Evolutionary conservation across 64 coral and sea anemone species (phyloP).

Genomic region (Montipora sp.): DNA sequence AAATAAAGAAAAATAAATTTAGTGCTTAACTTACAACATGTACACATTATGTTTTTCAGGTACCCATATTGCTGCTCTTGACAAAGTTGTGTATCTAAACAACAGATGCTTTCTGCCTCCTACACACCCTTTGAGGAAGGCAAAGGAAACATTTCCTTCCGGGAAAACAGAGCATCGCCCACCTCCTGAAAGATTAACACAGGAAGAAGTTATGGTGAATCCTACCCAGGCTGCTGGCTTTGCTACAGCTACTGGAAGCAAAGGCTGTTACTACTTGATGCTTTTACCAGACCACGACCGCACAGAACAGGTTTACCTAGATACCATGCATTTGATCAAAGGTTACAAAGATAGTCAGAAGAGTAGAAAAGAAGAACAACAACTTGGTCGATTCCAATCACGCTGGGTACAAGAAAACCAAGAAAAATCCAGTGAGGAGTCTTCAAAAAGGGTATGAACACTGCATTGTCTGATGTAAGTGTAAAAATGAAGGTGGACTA

Average conservation of each 20-base stretch:
- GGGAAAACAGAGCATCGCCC: slow-evolving; percentile 15
- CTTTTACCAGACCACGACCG: slow-evolving; percentile 64
- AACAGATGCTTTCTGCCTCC: slow-evolving; percentile 44
- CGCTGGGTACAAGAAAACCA: slow-evolving; percentile 9
- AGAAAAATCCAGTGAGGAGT: not conserved
- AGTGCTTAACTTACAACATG: no score
- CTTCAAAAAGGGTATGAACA: not conserved
- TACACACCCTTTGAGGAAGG: slow-evolving; percentile 19
- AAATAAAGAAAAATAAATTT: not conserved
- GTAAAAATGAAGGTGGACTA: not conserved
- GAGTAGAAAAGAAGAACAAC: slow-evolving; percentile 39
- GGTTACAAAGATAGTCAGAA: slow-evolving; percentile 56
- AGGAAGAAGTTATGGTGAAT: slow-evolving; percentile 40
- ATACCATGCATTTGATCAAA: slow-evolving; percentile 61
- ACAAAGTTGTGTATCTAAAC: slow-evolving; percentile 57
- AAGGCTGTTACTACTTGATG: slow-evolving; percentile 49
- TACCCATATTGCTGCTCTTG: slow-evolving; percentile 31
- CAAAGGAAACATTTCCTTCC: slow-evolving; percentile 33
- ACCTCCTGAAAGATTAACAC: slow-evolving; percentile 19
- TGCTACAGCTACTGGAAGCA: slow-evolving; percentile 43
- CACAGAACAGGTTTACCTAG: slow-evolving; percentile 37
- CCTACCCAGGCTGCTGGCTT: slow-evolving; percentile 32
- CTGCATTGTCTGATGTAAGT: slow-evolving; percentile 8
- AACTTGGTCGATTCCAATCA: slow-evolving; percentile 12
- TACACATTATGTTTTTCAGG: not conserved